Percentiles rank a stretch among this genome's conserved stretches.
These are phyloP conservation scores for Drosophila mayri DNA, from an alignment of 1,140 invertebrate genomes.

Conservation along the genomic window DNA sequence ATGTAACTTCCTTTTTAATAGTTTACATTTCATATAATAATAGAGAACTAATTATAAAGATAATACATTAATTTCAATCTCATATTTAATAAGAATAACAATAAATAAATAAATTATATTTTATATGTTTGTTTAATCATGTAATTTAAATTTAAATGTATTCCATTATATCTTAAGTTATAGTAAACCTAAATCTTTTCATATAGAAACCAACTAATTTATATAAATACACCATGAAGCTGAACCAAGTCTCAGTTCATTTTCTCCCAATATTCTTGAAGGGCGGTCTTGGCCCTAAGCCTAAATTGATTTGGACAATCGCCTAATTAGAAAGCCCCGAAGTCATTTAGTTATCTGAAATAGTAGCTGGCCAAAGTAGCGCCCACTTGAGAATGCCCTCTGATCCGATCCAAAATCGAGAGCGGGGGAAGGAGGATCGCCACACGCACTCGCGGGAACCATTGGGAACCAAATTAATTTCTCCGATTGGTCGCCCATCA, in stretches of 20 bases:
- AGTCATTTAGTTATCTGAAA: conserved; percentile 52
- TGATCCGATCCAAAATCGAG: conserved; percentile 1
- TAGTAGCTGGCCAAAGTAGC: conserved; percentile 51
- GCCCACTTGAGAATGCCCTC: conserved; percentile 44
- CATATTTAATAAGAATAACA: too few relatives aligned
- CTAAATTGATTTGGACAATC: conserved; percentile 29
- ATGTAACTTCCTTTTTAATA: background rate
- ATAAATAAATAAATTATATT: background rate
- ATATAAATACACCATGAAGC: background rate
- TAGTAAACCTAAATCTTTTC: background rate
- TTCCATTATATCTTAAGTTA: background rate
- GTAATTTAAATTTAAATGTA: background rate
- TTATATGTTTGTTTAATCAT: background rate
- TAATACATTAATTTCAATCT: background rate
- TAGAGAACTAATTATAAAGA: too few relatives aligned
- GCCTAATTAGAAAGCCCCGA: conserved; percentile 28
- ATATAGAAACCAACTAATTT: background rate
- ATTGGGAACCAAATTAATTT: conserved; percentile 57
- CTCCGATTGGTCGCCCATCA: conserved; percentile 56
- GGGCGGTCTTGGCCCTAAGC: conserved; percentile 3
- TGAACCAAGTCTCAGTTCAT: conserved; percentile 6
- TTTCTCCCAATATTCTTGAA: background rate
- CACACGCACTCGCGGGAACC: conserved; percentile 30
- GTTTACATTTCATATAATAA: background rate
- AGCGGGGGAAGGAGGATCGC: background rate